phyloP scores from a whole-genome alignment of 2,888 invertebrate genomes.

The Apamea anceps region DNA sequence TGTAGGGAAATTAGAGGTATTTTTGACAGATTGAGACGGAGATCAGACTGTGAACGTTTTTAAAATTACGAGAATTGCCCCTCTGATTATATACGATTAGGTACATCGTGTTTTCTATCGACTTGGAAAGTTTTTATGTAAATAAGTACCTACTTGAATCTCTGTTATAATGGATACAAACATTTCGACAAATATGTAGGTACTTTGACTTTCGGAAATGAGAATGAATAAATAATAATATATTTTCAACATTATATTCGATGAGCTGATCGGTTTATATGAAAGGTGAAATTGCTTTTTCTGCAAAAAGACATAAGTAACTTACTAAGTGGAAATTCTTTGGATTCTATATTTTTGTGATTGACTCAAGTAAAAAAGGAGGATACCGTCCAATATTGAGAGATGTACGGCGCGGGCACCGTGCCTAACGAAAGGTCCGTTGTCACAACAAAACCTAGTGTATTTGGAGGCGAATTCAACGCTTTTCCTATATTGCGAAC shows the following conservation, averaged over 20 bases:
- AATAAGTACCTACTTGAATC: neutral
- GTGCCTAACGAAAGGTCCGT: neutral
- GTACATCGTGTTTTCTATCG: slow-evolving; percentile 1
- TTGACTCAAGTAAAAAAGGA: neutral
- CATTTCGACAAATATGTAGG: slow-evolving; percentile 20
- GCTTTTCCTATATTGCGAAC: neutral
- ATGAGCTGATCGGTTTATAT: slow-evolving; percentile 1
- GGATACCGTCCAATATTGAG: neutral
- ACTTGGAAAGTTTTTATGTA: slow-evolving; percentile 17
- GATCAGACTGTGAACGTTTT: too few relatives aligned
- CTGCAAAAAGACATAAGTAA: neutral
- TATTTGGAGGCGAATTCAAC: neutral
- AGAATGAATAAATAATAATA: slow-evolving; percentile 22
- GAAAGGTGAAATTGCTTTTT: slow-evolving; percentile 34
- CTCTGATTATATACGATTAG: slow-evolving; percentile 7
- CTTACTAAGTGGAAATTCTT: neutral
- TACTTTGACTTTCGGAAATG: slow-evolving; percentile 19
- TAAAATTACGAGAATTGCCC: too few relatives aligned
- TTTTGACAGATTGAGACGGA: too few relatives aligned
- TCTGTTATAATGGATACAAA: slow-evolving; percentile 13
- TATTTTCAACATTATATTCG: slow-evolving; percentile 31
- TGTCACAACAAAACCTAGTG: neutral
- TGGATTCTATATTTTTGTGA: slow-evolving; percentile 2
- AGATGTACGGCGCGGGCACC: too few relatives aligned
- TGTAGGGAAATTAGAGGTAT: too few relatives aligned